These are phyloP conservation scores for Lophura nycthemera DNA, from an alignment of 2,113 vertebrate genomes.

Conservation along the genomic window DNA sequence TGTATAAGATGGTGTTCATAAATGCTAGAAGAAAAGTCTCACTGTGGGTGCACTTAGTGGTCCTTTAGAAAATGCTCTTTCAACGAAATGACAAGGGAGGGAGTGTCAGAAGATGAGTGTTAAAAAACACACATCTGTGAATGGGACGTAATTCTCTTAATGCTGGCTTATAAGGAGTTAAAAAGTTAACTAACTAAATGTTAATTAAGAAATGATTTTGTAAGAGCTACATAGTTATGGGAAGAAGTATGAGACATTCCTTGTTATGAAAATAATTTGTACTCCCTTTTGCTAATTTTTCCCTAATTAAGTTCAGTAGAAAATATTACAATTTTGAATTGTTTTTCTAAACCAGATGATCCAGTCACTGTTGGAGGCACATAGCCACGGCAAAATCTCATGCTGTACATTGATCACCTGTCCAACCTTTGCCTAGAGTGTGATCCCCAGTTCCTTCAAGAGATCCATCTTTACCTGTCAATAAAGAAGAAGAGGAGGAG, in stretches of 20 bases:
- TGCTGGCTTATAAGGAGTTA: not conserved
- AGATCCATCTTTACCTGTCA: constrained; percentile 86
- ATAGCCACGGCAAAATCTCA: constrained; percentile 92
- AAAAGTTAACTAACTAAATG: not conserved
- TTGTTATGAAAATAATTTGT: not conserved
- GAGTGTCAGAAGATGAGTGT: constrained; percentile 30
- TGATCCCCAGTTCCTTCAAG: constrained; percentile 85
- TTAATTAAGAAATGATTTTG: not conserved
- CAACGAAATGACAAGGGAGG: constrained; percentile 4
- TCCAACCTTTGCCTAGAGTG: constrained; percentile 92
- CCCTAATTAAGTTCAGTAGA: not conserved
- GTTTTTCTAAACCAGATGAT: constrained; percentile 87
- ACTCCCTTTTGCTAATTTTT: constrained; percentile 26
- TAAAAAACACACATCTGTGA: not conserved
- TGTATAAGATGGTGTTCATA: not conserved
- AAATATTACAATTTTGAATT: constrained; percentile 70
- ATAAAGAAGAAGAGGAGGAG: constrained; percentile 85
- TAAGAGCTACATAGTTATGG: not conserved
- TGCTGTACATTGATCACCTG: constrained; percentile 90
- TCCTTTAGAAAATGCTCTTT: constrained; percentile 28
- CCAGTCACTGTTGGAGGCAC: constrained; percentile 93
- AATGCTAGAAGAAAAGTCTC: not conserved
- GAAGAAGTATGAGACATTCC: not conserved
- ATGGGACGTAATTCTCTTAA: not conserved
- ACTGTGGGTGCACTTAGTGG: not conserved